A percentile compares a stretch with the other conserved stretches of the same genome.
Conservation (phyloP, 2,113 vertebrate species). For the Phyllostomus hastatus region DNA sequence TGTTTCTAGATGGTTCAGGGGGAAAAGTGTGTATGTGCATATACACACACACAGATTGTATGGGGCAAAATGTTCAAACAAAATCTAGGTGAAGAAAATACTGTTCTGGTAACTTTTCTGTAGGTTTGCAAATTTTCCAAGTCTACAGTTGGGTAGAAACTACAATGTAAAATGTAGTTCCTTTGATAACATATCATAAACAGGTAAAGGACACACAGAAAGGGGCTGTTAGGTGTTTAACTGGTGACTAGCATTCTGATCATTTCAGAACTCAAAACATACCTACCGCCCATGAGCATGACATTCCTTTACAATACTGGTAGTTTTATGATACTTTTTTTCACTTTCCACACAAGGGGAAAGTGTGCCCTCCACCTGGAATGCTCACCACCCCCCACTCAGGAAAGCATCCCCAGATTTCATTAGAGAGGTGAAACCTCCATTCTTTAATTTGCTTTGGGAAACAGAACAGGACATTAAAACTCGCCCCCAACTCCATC, state of each 20-base stretch:
- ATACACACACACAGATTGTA: not conserved
- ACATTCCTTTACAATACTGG: not conserved
- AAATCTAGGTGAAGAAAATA: not conserved
- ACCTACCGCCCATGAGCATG: not conserved
- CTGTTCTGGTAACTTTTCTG: not conserved
- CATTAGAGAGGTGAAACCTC: not conserved
- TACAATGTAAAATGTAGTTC: not conserved
- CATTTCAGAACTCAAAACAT: not conserved
- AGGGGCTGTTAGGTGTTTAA: not conserved
- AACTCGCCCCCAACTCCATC: not conserved
- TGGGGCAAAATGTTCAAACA: not conserved
- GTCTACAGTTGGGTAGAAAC: not conserved
- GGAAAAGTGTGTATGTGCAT: fast-evolving
- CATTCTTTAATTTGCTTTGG: not conserved
- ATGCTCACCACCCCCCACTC: too few relatives aligned
- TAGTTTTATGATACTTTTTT: not conserved
- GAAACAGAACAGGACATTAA: not conserved
- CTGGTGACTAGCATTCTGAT: not conserved
- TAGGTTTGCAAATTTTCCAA: not conserved
- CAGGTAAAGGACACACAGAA: not conserved
- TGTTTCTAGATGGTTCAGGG: not conserved
- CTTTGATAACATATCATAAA: not conserved
- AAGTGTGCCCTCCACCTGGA: not conserved
- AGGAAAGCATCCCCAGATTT: not conserved
- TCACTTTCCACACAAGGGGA: not conserved